Evolutionary conservation across 2,113 vertebrate species (phyloP), one percentile per base, ranked within the genome.

Genomic region (Gyps fulvus): DNA sequence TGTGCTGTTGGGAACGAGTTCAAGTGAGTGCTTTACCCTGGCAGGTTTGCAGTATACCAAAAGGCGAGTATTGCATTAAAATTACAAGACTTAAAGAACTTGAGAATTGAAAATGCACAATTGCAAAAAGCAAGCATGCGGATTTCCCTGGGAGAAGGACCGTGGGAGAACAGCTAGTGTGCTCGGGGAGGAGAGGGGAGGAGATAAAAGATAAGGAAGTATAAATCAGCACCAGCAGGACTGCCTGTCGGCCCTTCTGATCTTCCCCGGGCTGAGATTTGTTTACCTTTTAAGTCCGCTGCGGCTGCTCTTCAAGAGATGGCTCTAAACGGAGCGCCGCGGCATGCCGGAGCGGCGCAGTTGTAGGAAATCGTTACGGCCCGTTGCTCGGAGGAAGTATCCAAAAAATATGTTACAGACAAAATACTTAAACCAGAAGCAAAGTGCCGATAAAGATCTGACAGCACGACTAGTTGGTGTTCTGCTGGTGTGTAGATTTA

Each of bases 151-250:
- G 36, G 82, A 95, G 91, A 91, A 77, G 63, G 38, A 90, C 82
- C 57, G 89, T 96, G 95, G 96, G 96, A 97, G 95, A 96, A 10
- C 70, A 89, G 59, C 71, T 72, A 72, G 54, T 5, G 26, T 93
- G 54, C 78, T 80, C 0, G 0, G 71, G 87, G 78, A 83, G 54
- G 82, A 89, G 86, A 94, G 58, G 42, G 54, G 52, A 92, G 81
- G 81, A 94, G 91, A 95, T 94, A 93, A 95, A 94, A 95, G 96
- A 96, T 96, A 97, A 97, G 94, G 87, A 69, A 66, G 38, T 62
- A 90, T 95, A 95, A 95, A 91, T 87, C 89, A 94, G 55, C 84
- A 26, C 13, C 71, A 61, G 83, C 20, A 71, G 87, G 63, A 57
- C 84, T 70, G 84, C 58, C 67, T 86, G 82, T 66, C 89, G 50